Base-by-base conservation (phyloP, 2,888 invertebrate species). In the Mantis religiosa region DNA sequence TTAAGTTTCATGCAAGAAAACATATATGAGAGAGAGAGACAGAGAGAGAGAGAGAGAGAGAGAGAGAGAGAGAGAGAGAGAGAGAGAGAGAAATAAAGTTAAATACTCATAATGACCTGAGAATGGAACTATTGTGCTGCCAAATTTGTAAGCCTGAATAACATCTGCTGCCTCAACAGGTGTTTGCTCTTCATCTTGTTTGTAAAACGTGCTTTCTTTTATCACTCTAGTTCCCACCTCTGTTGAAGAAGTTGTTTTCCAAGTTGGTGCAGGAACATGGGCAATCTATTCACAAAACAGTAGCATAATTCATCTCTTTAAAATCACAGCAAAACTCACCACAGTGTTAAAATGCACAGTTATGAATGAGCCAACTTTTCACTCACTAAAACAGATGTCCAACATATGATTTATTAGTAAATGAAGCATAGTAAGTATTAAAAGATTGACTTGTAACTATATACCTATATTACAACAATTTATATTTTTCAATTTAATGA, bases 81-180 rank as follows among this genome's bases (percentile, higher is more conserved):
- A n/a, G n/a, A n/a, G n/a, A n/a, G n/a, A 71, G 20, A 71, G 0
- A 6, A 71, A 71, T 3, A 3, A 71, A 71, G 54, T 15, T 20
- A 41, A 84, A 14, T n/a, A 84, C 1, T 12, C 15, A 28, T 71
- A 71, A 12, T 41, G 88, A 91, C 91, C 91, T 14, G 93, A 93
- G 91, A 95, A 94, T 9, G 96, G 96, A 34, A 96, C 95, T 34
- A 95, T 92, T 90, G 94, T 94, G 91, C 95, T 94, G 2, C 96
- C 96, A 92, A 95, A 96, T 86, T 94, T 93, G 91, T 94, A 95
- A 28, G 95, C 95, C 91, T 94, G 93, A n/a, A 95, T 94, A 84
- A 94, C 93, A 82, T 96, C 93, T 28, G 93, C 93, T 4, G 92
- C 92, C 9, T 94, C 93, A 2, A 95, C 93, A 34, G 94, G 93